A percentile compares a stretch with the other conserved stretches of the same genome.
These are phyloP conservation scores for Pectinophora gossypiella DNA, from an alignment of 1,140 invertebrate genomes.

Conservation along the genomic window DNA sequence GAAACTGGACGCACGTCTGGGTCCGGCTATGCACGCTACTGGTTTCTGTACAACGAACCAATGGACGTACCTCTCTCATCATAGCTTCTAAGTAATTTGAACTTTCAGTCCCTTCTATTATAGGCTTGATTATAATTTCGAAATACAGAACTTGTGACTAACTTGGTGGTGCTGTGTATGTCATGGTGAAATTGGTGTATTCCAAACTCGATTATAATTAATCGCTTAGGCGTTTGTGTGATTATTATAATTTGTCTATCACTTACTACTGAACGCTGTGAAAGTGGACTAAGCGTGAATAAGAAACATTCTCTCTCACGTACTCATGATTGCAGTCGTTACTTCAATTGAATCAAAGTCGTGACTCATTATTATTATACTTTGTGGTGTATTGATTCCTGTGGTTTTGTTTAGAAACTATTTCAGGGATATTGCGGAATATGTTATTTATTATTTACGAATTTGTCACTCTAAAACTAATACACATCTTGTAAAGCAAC, in stretches of 20 bases:
- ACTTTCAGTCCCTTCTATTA: neutral
- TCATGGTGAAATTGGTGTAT: neutral
- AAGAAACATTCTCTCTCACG: neutral
- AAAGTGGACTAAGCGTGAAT: neutral
- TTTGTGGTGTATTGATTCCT: too few relatives aligned
- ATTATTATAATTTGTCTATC: neutral
- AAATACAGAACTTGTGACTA: too few relatives aligned
- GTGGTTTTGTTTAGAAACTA: too few relatives aligned
- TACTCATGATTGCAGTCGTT: neutral
- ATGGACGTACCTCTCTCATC: too few relatives aligned
- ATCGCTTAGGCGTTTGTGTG: neutral
- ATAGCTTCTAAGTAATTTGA: neutral
- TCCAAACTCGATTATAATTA: neutral
- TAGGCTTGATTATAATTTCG: neutral
- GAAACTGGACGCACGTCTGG: neutral
- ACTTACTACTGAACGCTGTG: neutral
- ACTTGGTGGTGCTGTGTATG: neutral
- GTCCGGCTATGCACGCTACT: too few relatives aligned
- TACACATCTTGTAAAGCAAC: too few relatives aligned
- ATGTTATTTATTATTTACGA: too few relatives aligned
- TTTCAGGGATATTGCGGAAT: too few relatives aligned
- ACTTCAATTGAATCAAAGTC: neutral
- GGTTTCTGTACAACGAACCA: too few relatives aligned
- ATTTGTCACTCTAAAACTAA: too few relatives aligned
- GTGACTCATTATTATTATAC: neutral